Conservation (phyloP, 1,140 invertebrate species). For the Drosophila bipectinata region DNA sequence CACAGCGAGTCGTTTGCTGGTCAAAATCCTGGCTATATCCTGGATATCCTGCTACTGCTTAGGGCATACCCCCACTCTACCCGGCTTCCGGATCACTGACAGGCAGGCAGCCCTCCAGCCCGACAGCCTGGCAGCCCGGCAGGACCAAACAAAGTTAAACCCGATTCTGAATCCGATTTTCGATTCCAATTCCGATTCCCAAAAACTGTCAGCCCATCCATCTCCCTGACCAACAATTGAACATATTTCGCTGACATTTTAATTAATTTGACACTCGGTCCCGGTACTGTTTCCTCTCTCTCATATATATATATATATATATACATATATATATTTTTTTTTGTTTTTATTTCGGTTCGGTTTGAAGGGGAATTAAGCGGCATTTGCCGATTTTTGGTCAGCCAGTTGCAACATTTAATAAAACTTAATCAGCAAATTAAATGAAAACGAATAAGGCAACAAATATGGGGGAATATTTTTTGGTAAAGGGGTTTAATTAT, state of each 20-base stretch:
- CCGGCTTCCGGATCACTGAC: not conserved
- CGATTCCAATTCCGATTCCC: conserved; percentile 1
- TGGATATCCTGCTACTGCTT: conserved; percentile 2
- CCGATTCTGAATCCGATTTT: conserved; percentile 28
- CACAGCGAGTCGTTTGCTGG: conserved; percentile 48
- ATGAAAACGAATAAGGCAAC: conserved; percentile 9
- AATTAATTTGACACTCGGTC: conserved; percentile 81
- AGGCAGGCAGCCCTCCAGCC: not conserved
- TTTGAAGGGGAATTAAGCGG: conserved; percentile 50
- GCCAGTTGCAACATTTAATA: conserved; percentile 62
- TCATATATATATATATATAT: conserved; percentile 14
- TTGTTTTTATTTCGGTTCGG: conserved; percentile 4
- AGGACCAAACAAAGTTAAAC: conserved; percentile 19
- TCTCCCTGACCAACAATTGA: conserved; percentile 69
- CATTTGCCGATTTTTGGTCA: conserved; percentile 30
- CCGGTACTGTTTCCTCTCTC: not conserved
- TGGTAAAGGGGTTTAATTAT: too few species aligned
- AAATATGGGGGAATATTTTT: too few species aligned
- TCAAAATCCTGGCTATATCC: conserved; percentile 1
- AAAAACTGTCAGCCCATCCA: conserved; percentile 46
- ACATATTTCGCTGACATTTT: conserved; percentile 84
- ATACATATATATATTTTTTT: conserved; percentile 24
- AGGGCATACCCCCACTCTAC: not conserved
- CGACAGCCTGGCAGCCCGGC: not conserved
- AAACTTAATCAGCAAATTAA: conserved; percentile 64